phyloP scores from a whole-genome alignment of 2,113 vertebrate genomes.

The Hirundichthys speculiger region DNA sequence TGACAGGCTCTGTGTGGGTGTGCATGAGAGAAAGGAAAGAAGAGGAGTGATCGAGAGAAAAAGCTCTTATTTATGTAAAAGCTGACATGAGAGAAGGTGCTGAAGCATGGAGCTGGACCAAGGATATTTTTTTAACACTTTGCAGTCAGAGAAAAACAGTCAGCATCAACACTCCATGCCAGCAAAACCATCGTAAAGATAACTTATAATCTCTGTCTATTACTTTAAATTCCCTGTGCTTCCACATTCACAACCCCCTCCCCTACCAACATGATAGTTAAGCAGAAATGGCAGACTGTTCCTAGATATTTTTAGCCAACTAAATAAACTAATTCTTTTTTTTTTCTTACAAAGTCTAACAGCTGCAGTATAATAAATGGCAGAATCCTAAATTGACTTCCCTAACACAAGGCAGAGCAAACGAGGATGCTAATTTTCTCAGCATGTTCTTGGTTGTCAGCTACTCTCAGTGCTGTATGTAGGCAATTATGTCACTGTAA shows the following conservation, averaged over 20 bases:
- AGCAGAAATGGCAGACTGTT: no score
- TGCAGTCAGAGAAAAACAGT: constrained; percentile 17
- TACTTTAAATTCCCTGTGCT: not conserved
- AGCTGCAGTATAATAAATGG: not conserved
- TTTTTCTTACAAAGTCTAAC: not conserved
- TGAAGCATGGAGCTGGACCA: constrained; percentile 70
- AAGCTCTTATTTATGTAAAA: constrained; percentile 84
- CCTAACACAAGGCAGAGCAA: constrained; percentile 18
- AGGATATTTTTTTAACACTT: constrained; percentile 67
- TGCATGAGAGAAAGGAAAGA: constrained; percentile 76
- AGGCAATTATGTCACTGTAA: constrained; percentile 60
- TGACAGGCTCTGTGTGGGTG: constrained; percentile 85
- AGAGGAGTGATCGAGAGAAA: constrained; percentile 71
- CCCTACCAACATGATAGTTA: not conserved
- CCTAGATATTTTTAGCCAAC: no score
- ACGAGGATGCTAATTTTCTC: constrained; percentile 44
- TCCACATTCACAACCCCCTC: not conserved
- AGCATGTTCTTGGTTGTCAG: constrained; percentile 51
- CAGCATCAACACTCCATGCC: no score
- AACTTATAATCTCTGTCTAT: constrained; percentile 13
- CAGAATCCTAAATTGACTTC: constrained; percentile 12
- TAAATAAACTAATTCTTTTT: not conserved
- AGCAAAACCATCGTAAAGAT: not conserved
- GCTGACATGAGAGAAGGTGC: constrained; percentile 78
- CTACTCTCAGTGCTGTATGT: constrained; percentile 46